Percentiles rank a stretch among this genome's conserved stretches.
Evolutionary conservation across 2,113 vertebrate species (phyloP).

Genomic region (Xenopus laevis): DNA sequence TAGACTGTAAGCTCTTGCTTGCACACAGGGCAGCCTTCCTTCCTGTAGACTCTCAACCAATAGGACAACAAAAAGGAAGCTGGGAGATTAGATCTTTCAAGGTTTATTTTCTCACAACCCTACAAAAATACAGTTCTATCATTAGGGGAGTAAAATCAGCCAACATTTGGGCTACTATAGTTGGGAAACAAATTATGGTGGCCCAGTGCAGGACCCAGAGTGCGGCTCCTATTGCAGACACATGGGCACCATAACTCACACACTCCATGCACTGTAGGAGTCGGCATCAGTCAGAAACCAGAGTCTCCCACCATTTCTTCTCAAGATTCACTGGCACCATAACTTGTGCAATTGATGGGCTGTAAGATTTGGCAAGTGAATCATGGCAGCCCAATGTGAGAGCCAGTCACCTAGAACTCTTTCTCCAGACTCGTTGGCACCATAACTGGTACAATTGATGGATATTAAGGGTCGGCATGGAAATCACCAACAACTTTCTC

Average conservation of each 20-base stretch:
- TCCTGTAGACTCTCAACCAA: too few relatives aligned
- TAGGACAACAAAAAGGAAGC: too few relatives aligned
- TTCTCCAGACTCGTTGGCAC: not conserved
- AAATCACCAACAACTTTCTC: too few relatives aligned
- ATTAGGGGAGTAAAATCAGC: conserved; percentile 17
- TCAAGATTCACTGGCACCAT: not conserved
- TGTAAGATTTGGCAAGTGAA: not conserved
- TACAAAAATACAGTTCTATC: conserved; percentile 44
- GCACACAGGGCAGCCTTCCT: too few relatives aligned
- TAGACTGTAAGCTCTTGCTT: too few relatives aligned
- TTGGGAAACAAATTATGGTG: not conserved
- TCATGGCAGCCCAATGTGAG: not conserved
- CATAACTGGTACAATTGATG: too few relatives aligned
- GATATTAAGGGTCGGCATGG: too few relatives aligned
- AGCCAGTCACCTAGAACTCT: not conserved
- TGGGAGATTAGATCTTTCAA: not conserved
- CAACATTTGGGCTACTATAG: not conserved
- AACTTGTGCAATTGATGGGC: not conserved
- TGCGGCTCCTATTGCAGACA: not conserved
- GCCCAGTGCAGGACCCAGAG: not conserved
- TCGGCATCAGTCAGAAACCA: too few relatives aligned
- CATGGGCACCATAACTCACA: not conserved
- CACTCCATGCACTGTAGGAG: not conserved
- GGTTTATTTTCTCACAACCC: conserved; percentile 44
- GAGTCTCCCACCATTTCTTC: too few relatives aligned